A percentile compares a stretch with the other conserved stretches of the same genome.
Evolutionary conservation across 2,888 invertebrate genomes (phyloP).

Genomic region (Dicranocentrus wangi): DNA sequence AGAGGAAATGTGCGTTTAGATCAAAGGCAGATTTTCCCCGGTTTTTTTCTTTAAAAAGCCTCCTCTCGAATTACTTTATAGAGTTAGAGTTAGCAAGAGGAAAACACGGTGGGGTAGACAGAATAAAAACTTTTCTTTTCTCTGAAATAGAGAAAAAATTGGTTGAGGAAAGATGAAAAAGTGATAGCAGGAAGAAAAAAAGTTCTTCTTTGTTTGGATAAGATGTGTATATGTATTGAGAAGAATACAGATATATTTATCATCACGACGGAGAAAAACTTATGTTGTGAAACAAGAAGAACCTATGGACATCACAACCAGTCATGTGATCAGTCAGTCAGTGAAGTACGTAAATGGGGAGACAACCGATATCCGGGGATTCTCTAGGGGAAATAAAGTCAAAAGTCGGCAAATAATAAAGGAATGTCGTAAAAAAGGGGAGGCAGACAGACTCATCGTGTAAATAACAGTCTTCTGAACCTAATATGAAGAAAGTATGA

Average conservation of each 20-base stretch:
- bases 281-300: not conserved
- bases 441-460: not conserved
- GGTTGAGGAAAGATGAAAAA: too few species aligned
- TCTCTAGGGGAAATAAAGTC: slow-evolving; percentile 16
- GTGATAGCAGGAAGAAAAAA: not conserved
- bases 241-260: not conserved
- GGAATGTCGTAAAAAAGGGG: not conserved
- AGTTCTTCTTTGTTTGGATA: not conserved
- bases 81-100: too few species aligned
- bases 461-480: too few species aligned
- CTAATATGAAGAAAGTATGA: too few species aligned
- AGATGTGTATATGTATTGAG: not conserved
- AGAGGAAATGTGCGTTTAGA: too few species aligned
- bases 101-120: too few species aligned
- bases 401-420: slow-evolving; percentile 35
- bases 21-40: too few species aligned
- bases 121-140: too few species aligned
- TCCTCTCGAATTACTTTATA: too few species aligned
- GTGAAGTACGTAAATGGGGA: slow-evolving; percentile 2
- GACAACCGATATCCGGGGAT: not conserved
- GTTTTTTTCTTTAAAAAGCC: too few species aligned
- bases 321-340: not conserved
- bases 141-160: too few species aligned
- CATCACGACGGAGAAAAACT: not conserved
- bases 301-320: slow-evolving; percentile 13